Base-by-base conservation (phyloP, 2,113 vertebrate genomes). In the Pteruthius melanotis region DNA sequence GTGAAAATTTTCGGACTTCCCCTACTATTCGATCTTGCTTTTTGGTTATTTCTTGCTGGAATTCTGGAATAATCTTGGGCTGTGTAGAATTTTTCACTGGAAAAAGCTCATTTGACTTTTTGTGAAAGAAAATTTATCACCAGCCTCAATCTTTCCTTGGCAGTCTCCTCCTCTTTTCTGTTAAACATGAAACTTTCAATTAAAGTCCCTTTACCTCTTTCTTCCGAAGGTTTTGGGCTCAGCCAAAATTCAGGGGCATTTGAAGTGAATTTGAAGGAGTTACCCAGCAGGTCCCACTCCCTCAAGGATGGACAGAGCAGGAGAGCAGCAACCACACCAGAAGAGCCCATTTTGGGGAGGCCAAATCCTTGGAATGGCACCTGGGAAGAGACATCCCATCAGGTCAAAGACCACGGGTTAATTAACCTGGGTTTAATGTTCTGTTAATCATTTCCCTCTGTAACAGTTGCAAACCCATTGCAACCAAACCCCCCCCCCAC, bases 371-470 rank as follows among this genome's bases (percentile, higher is more conserved):
- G 56, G 23, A 14, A 27, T 1, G 31, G 37, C 60, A 15, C 5
- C 19, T 5, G 20, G 7, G 45, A 40, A 54, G 11, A 40, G 69
- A 2, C 6, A 13, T 3, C 26, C 2, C n/a, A 31, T 7, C 5
- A 24, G 0, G 1, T 23, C 54, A 20, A 31, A 61, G 33, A 2
- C 6, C 5, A 27, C 2, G 18, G n/a, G 30, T 28, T 42, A 13
- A 71, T 33, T 31, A 42, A 11, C 33, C 37, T 4, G 11, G 4
- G 14, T 21, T 74, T 21, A 39, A n/a, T 28, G 9, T 12, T 30
- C 60, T 54, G 15, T 8, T 19, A 27, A 39, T 23, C 3, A 23
- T 64, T 72, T 23, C 33, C 11, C 24, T n/a, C 19, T 27, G 18
- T 18, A 21, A 52, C 11, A 42, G 40, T 42, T 42, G 40, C 40